Base-by-base conservation (phyloP, 53 echinoderm and acorn worm genomes). In the Mesocentrotus franciscanus region DNA sequence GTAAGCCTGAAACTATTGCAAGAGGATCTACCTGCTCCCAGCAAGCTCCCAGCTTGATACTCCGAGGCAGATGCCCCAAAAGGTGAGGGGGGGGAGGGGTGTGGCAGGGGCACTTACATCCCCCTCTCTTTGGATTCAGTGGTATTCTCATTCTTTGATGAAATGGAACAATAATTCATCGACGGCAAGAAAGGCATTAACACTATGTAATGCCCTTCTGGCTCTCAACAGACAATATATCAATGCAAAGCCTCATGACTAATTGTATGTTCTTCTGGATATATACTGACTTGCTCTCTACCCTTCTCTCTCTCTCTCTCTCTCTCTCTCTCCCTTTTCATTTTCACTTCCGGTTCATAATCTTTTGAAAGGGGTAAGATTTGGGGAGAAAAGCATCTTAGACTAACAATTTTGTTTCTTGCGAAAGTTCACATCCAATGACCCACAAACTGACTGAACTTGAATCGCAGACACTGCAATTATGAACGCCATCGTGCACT, bases 381-480 rank as follows among this genome's bases (percentile, higher is more conserved):
- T 16, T 4, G 72, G 15, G 18, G 10, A 71, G 71, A 79, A 32
- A 17, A 79, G 16, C 42, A 81, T 81, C 81, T 81, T 42, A 76
- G 76, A 76, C 33, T 76, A 4, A 39, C 81, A 42, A 20, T 42
- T 36, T 81, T 81, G 36, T 20, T 42, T 81, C 81, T 81, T 39
- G 1, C 16, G 22, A 81, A 81, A 81, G 81, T 81, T 81, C 81
- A 81, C 16, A 18, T 42, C 42, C 8, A 33, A 7, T 81, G 81
- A 81, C 81, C 87, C 87, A 8, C 26, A 57, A 87, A 57, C 87
- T 57, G 87, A 26, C 56, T 87, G 87, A 87, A 87, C 87, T 58
- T 0, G 87, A 87, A 57, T 87, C 58, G 87, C 87, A 87, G 87
- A 87, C 87, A 57, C 87, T 87, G 87, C 87, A 87, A 27, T 87